Conservation (phyloP, 2,113 vertebrate species). For the Lophotis ruficrista region DNA sequence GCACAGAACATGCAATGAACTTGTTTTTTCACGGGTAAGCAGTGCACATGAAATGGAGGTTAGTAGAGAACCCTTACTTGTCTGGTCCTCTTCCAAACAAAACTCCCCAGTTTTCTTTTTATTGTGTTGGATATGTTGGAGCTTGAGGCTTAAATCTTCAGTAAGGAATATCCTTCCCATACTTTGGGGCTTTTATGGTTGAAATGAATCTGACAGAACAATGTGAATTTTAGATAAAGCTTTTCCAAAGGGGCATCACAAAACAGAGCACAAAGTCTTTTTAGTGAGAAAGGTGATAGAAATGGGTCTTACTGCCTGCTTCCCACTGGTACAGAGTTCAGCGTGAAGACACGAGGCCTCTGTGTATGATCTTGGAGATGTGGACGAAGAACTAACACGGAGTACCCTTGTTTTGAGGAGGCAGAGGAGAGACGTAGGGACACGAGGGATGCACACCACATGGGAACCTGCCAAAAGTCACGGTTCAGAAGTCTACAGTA, state of each 20-base stretch:
- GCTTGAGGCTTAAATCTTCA: not conserved
- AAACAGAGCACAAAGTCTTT: not conserved
- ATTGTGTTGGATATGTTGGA: not conserved
- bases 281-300: not conserved
- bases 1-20: not conserved
- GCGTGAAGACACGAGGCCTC: accelerated
- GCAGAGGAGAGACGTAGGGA: not conserved
- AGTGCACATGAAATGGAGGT: not conserved
- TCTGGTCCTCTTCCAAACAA: not conserved
- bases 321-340: accelerated
- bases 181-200: not conserved
- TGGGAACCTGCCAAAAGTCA: not conserved
- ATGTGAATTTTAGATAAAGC: not conserved
- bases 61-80: not conserved
- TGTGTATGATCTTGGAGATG: not conserved
- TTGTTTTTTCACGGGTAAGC: not conserved
- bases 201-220: not conserved
- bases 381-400: accelerated
- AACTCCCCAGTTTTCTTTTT: not conserved
- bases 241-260: not conserved
- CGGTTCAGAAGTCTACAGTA: not conserved
- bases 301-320: not conserved
- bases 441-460: not conserved
- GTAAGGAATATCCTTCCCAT: not conserved
- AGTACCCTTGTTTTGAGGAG: not conserved